These are phyloP conservation scores for Microhierax caerulescens DNA, from an alignment of 2,797 vertebrate species.

Conservation along the genomic window DNA sequence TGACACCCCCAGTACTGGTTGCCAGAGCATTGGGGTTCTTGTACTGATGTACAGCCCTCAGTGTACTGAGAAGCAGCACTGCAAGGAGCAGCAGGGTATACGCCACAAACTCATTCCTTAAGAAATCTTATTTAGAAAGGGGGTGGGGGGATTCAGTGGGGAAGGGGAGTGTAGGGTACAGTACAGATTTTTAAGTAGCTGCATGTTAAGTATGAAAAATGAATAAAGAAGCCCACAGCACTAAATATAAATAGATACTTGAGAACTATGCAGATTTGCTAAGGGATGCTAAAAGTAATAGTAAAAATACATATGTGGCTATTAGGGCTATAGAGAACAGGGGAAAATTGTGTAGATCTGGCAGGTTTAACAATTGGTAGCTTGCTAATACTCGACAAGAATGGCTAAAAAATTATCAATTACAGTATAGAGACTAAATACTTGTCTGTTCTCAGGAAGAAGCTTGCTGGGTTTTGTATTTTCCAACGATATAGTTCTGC, in stretches of 20 bases:
- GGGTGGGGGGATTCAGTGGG: neutral
- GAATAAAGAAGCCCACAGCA: neutral
- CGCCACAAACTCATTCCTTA: neutral
- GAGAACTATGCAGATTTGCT: neutral
- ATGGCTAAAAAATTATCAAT: neutral
- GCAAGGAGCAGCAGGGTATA: neutral
- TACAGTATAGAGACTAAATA: neutral
- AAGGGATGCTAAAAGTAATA: neutral
- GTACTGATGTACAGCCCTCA: neutral
- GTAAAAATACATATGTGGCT: neutral
- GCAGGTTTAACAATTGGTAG: neutral
- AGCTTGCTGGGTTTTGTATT: neutral
- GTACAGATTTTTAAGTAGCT: neutral
- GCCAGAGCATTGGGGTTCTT: neutral
- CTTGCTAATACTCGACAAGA: neutral
- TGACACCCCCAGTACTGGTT: neutral
- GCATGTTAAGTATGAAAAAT: neutral
- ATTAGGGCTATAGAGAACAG: neutral
- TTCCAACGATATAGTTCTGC: neutral
- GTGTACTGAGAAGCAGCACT: neutral
- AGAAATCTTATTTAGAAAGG: neutral
- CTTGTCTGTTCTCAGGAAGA: neutral
- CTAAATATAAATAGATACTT: neutral
- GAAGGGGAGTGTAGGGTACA: neutral
- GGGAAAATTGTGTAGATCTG: neutral